Conservation (phyloP, 1,140 invertebrate species). For the Drosophila baimaii region DNA sequence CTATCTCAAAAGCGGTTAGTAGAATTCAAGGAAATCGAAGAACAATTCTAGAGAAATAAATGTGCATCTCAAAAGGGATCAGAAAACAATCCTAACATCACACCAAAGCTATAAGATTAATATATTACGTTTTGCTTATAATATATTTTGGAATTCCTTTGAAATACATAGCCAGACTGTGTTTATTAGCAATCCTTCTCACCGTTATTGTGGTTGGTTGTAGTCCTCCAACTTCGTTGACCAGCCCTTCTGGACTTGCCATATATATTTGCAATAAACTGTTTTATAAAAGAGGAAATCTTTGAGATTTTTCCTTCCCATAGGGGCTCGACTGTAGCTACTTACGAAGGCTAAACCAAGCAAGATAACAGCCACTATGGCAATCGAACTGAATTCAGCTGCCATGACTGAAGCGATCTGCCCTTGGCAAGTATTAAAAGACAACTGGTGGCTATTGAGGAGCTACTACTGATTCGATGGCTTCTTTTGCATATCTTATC, state of each 20-base stretch:
- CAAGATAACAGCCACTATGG: neutral
- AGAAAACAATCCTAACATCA: neutral
- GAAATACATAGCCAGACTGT: no score
- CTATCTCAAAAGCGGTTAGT: neutral
- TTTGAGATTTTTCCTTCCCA: neutral
- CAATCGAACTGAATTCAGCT: neutral
- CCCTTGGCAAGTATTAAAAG: neutral
- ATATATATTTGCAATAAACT: neutral
- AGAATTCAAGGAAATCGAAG: neutral
- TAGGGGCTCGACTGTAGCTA: neutral
- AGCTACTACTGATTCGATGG: neutral
- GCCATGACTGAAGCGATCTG: neutral
- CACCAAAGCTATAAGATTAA: neutral
- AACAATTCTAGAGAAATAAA: neutral
- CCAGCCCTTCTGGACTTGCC: no score
- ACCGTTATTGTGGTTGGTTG: rapidly evolving
- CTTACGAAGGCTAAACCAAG: neutral
- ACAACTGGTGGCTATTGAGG: neutral
- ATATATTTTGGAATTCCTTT: neutral
- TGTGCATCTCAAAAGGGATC: no score
- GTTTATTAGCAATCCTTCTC: no score
- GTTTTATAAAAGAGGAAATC: neutral
- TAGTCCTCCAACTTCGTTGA: neutral
- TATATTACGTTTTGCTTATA: neutral
- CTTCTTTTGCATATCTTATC: constrained; percentile 1